Conservation (phyloP, 2,797 vertebrate genomes). For the Pseudochromis fuscus region DNA sequence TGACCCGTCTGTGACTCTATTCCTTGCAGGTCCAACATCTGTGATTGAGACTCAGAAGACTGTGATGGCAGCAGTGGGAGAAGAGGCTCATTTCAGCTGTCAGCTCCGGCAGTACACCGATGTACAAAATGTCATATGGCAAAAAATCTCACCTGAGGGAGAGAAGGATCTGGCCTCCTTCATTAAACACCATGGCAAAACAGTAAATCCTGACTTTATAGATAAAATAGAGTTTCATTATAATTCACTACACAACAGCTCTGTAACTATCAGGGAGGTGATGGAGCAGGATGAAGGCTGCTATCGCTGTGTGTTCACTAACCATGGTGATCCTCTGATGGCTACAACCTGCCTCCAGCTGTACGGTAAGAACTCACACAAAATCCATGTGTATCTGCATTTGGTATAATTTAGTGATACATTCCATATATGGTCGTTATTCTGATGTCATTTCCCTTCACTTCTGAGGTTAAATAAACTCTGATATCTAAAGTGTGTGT, state of each 20-base stretch:
- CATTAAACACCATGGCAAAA: neutral
- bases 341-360: constrained; percentile 49
- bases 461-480: too few species aligned
- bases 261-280: constrained; percentile 49
- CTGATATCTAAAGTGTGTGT: too few species aligned
- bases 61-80: constrained; percentile 25
- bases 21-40: constrained; percentile 33
- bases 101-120: constrained; percentile 13
- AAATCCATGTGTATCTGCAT: too few species aligned
- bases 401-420: too few species aligned
- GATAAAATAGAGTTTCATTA: constrained; percentile 22
- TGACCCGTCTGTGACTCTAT: too few species aligned
- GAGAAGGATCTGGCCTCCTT: constrained; percentile 11
- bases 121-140: constrained; percentile 65
- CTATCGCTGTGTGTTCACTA: constrained; percentile 63
- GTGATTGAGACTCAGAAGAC: constrained; percentile 9
- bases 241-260: constrained; percentile 40
- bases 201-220: neutral
- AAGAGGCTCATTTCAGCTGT: constrained; percentile 25
- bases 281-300: constrained; percentile 43
- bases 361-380: constrained; percentile 49
- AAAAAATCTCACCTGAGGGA: neutral
- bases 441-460: too few species aligned
- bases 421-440: too few species aligned
- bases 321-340: constrained; percentile 29